Evolutionary conservation across 2,113 vertebrate species (phyloP), one percentile per base, ranked within the genome.

Genomic region (Physeter macrocephalus): DNA sequence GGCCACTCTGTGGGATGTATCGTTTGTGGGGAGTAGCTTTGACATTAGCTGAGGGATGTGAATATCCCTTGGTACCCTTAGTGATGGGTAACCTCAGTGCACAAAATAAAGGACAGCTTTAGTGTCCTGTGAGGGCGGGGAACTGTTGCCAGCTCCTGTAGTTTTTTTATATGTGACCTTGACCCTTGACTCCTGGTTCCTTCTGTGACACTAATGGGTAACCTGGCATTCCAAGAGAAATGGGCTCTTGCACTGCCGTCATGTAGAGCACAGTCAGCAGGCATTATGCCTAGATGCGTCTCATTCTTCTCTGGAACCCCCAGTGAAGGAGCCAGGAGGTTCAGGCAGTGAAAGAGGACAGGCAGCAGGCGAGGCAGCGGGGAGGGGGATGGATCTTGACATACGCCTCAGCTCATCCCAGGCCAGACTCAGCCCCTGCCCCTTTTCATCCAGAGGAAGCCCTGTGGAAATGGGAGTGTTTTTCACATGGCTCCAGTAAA

Each of bases 81-180:
- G 18, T 34, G 5, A 46, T 39, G 36, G 27, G 20, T 75, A 23
- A 34, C 29, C n/a, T 71, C 36, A n/a, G 17, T 69, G 72, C 41
- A 84, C 34, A 80, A 61, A 67, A 29, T 43, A 29, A 84, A 84
- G 41, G 36, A 49, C 49, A 85, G n/a, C n/a, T 83, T 41, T 92
- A 49, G 34, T 81, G 36, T 93, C 59, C 46, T 5, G 3, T 29
- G 12, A 66, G 39, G 49, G 1, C 57, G 20, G 12, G 75, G 46
- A 52, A 72, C 29, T 66, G 0, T 62, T 43, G 62, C n/a, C 81
- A 72, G 18, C 59, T 83, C 25, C 49, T 61, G 0, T 57, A 3
- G 54, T 41, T n/a, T 52, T 72, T 72, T 54, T 74, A 43, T 61
- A 14, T 34, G 54, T 66, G 46, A 80, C 57, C 52, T 34, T 82